Conservation (phyloP, 2,888 invertebrate genomes). For the Pycnomerus fuliginosus region DNA sequence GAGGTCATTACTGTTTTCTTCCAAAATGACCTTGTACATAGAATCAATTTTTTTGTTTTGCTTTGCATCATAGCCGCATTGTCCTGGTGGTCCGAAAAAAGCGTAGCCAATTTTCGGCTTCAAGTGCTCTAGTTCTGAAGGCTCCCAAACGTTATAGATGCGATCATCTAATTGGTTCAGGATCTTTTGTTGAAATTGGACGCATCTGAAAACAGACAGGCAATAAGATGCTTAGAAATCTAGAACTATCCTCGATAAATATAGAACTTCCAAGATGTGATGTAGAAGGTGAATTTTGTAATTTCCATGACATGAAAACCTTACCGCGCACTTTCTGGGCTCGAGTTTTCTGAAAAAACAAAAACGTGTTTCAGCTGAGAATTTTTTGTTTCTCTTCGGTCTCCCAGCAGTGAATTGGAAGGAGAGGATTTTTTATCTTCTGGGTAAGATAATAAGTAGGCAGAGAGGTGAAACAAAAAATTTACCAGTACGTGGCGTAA, state of each 20-base stretch:
- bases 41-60: slow-evolving; percentile 34
- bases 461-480: no score
- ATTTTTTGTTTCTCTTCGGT: no score
- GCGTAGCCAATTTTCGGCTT: slow-evolving; percentile 60
- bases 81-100: slow-evolving; percentile 56
- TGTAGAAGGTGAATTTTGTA: background rate
- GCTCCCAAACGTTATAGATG: slow-evolving; percentile 58
- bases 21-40: slow-evolving; percentile 35
- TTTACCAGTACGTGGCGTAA: no score
- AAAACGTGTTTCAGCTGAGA: slow-evolving; percentile 21
- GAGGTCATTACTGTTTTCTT: slow-evolving; percentile 37
- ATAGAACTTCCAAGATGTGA: background rate
- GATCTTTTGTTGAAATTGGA: slow-evolving; percentile 57
- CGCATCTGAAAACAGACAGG: slow-evolving; percentile 33
- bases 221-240: no score
- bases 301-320: slow-evolving; percentile 3
- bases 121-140: slow-evolving; percentile 54
- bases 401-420: no score
- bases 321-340: slow-evolving; percentile 23
- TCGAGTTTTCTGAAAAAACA: slow-evolving; percentile 25
- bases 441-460: no score
- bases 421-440: slow-evolving; percentile 12
- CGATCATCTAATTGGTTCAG: slow-evolving; percentile 59
- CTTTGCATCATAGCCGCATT: slow-evolving; percentile 46
- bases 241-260: no score